Percentiles rank a stretch among this genome's conserved stretches.
phyloP scores from a whole-genome alignment of 1,140 invertebrate genomes.

The Carcinoscorpius rotundicauda region DNA sequence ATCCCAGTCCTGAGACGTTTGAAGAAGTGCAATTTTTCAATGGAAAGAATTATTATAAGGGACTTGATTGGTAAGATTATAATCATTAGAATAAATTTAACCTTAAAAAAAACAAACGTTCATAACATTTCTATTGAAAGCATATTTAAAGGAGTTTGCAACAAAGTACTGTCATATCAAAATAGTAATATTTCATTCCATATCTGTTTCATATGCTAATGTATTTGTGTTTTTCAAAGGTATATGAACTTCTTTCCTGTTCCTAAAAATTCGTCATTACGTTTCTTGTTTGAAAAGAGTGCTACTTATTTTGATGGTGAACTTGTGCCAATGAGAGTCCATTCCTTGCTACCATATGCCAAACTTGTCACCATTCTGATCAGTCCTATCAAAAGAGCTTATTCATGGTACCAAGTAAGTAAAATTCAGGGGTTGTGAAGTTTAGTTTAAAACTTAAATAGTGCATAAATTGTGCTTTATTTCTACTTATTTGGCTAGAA shows the following conservation, averaged over 20 bases:
- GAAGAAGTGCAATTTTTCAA: slow-evolving; percentile 99
- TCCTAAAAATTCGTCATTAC: slow-evolving; percentile 51
- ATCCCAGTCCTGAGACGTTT: slow-evolving; percentile 80
- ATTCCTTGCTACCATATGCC: slow-evolving; percentile 76
- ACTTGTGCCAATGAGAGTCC: slow-evolving; percentile 72
- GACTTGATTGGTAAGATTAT: slow-evolving; percentile 68
- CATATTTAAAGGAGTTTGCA: not conserved
- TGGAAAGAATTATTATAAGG: slow-evolving; percentile 85
- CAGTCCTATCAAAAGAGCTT: slow-evolving; percentile 87
- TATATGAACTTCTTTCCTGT: slow-evolving; percentile 88
- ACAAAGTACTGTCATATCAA: not conserved
- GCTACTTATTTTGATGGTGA: slow-evolving; percentile 98
- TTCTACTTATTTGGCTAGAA: no score
- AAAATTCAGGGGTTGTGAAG: not conserved
- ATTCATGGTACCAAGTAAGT: slow-evolving; percentile 81
- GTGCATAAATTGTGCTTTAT: no score
- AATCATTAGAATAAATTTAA: slow-evolving; percentile 4
- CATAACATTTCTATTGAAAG: no score
- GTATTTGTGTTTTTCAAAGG: not conserved
- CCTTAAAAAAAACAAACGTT: not conserved
- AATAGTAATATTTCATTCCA: not conserved
- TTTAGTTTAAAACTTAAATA: no score
- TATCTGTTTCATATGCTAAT: not conserved
- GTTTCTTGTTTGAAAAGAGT: slow-evolving; percentile 89
- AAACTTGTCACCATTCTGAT: slow-evolving; percentile 88